Evolutionary conservation across 2,797 vertebrate species (phyloP).

Genomic region (Sparidentex hasta): DNA sequence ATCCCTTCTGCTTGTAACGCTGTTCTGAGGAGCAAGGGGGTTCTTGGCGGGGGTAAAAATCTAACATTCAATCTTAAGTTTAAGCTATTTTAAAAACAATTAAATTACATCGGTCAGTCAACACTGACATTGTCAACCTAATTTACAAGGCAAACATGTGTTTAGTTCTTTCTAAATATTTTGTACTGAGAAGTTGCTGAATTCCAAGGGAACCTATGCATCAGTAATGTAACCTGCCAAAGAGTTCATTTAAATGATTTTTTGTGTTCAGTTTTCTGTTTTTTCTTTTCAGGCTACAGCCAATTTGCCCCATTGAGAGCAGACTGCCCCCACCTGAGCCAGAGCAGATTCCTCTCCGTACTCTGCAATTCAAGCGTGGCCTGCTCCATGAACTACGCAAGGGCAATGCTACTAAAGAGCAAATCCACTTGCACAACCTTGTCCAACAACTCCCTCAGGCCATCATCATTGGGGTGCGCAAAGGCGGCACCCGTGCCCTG

Average conservation of each 20-base stretch:
- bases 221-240: too few species aligned
- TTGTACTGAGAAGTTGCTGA: background rate
- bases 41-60: too few species aligned
- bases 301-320: conserved; percentile 91
- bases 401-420: conserved; percentile 91
- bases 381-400: conserved; percentile 91
- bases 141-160: background rate
- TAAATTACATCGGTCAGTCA: too few species aligned
- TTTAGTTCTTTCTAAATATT: background rate
- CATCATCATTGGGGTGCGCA: conserved; percentile 96
- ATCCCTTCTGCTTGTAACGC: too few species aligned
- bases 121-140: too few species aligned
- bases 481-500: conserved; percentile 95
- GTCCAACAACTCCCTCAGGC: conserved; percentile 95
- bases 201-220: background rate
- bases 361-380: conserved; percentile 92
- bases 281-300: conserved; percentile 88
- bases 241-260: background rate
- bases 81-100: too few species aligned
- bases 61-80: too few species aligned
- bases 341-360: conserved; percentile 89
- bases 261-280: background rate
- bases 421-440: conserved; percentile 90
- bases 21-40: too few species aligned
- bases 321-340: conserved; percentile 84